These are phyloP conservation scores for Coptotermes formosanus DNA, from an alignment of 1,140 invertebrate genomes.

Conservation along the genomic window DNA sequence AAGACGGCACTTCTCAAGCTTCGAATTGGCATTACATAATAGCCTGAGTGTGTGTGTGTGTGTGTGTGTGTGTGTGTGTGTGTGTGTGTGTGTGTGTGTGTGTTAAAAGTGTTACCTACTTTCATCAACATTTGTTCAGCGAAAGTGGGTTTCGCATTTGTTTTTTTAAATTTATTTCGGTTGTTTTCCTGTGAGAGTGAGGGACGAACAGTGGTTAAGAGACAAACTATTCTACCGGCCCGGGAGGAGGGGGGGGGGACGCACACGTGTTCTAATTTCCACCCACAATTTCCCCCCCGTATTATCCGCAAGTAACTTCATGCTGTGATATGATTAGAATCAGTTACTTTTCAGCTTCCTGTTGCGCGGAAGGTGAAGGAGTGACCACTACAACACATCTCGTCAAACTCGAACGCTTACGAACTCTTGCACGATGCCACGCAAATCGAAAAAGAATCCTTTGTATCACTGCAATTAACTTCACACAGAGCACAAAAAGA, in stretches of 20 bases:
- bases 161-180: neutral
- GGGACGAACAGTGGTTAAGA: neutral
- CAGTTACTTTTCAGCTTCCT: neutral
- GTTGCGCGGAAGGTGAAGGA: neutral
- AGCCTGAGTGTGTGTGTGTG: neutral
- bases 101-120: constrained; percentile 19
- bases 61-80: neutral
- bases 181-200: constrained; percentile 7
- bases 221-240: neutral
- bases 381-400: neutral
- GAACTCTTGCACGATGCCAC: neutral
- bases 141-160: constrained; percentile 15
- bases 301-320: neutral
- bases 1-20: no score
- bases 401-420: neutral
- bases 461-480: neutral
- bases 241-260: neutral
- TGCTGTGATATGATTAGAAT: neutral
- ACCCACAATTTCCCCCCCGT: neutral
- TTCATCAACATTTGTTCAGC: constrained; percentile 14
- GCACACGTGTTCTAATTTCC: neutral
- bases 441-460: neutral
- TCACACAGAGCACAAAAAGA: neutral
- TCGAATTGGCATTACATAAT: neutral
- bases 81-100: neutral